Percentiles rank a stretch among this genome's conserved stretches.
Evolutionary conservation across 2,113 vertebrate species (phyloP).

Genomic region (Peromyscus leucopus): DNA sequence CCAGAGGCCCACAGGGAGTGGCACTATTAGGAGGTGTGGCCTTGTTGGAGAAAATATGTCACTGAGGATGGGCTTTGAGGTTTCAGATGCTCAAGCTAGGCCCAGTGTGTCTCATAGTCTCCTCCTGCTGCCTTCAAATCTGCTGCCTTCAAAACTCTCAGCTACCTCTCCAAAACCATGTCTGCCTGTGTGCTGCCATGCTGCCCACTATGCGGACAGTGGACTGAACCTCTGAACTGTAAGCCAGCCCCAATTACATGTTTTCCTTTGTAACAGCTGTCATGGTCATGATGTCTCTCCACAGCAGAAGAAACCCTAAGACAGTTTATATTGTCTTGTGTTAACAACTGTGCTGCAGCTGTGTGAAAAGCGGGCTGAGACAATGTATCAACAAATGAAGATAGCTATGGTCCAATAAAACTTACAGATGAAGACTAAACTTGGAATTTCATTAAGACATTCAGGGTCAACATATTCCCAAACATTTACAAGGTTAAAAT

Average conservation of each 20-base stretch:
- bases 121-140: background rate
- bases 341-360: background rate
- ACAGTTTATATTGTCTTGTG: background rate
- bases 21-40: background rate
- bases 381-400: background rate
- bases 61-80: background rate
- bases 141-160: background rate
- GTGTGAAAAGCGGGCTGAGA: background rate
- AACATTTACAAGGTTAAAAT: background rate
- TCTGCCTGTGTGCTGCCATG: background rate
- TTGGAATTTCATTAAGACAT: background rate
- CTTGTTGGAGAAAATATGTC: background rate
- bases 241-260: background rate
- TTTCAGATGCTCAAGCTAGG: background rate
- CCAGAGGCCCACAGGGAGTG: background rate
- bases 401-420: conserved; percentile 3
- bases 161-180: background rate
- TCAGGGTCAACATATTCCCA: background rate
- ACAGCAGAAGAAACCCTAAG: background rate
- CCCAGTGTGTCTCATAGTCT: background rate
- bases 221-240: background rate
- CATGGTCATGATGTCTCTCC: background rate
- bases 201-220: background rate
- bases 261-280: background rate
- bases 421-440: background rate